Percentiles rank a stretch among this genome's conserved stretches.
phyloP scores from a whole-genome alignment of 2,113 vertebrate genomes.

The Phyllostomus hastatus region DNA sequence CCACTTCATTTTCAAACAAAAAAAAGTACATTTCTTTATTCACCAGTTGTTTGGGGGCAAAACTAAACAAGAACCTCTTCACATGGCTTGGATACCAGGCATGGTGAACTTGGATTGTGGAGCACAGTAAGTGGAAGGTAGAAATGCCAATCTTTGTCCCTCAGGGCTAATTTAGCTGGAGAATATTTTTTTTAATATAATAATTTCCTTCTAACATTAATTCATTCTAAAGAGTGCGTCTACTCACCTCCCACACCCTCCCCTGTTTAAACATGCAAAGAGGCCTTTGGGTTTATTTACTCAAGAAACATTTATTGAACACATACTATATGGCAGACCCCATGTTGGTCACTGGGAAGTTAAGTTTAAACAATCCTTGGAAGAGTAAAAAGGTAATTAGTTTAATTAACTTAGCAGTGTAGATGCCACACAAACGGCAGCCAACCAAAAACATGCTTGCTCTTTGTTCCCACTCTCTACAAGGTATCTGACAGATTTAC shows the following conservation, averaged over 20 bases:
- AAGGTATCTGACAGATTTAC: fast-evolving
- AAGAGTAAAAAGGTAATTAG: no score
- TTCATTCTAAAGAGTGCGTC: not conserved
- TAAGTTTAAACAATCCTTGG: not conserved
- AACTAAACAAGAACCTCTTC: not conserved
- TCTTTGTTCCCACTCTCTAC: fast-evolving
- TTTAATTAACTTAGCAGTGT: fast-evolving
- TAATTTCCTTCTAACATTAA: fast-evolving
- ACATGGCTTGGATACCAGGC: not conserved
- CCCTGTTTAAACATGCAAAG: not conserved
- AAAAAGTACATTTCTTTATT: not conserved
- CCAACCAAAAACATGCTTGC: fast-evolving
- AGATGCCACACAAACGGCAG: fast-evolving
- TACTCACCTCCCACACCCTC: fast-evolving
- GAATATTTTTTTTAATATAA: no score
- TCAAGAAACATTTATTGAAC: not conserved
- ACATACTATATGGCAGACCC: not conserved
- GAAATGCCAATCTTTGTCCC: fast-evolving
- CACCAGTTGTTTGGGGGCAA: not conserved
- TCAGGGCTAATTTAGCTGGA: fast-evolving
- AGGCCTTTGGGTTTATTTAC: fast-evolving
- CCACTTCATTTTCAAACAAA: not conserved
- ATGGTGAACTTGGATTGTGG: not conserved
- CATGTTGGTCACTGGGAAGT: not conserved
- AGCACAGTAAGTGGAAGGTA: fast-evolving